Conservation (phyloP, 2,797 vertebrate species). For the Lindbergichthys nudifrons region DNA sequence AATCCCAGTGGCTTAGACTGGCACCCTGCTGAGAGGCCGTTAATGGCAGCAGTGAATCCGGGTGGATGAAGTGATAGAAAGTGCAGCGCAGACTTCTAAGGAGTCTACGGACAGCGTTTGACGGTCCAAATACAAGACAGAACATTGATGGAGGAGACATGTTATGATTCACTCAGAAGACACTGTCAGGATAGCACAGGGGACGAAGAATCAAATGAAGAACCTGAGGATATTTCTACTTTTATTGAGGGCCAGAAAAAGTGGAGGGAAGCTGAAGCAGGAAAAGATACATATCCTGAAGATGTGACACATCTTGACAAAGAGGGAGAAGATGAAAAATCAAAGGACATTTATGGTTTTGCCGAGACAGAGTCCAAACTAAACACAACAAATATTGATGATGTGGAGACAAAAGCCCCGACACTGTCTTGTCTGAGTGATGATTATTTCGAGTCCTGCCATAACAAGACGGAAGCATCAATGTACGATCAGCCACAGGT, state of each 20-base stretch:
- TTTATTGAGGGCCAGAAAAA: slow-evolving; percentile 24
- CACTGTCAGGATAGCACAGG: slow-evolving; percentile 1
- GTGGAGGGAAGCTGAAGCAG: not conserved
- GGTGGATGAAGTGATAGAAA: slow-evolving; percentile 47
- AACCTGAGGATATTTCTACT: slow-evolving; percentile 18
- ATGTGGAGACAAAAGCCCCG: not conserved
- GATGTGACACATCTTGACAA: slow-evolving; percentile 4
- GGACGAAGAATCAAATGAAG: slow-evolving; percentile 20
- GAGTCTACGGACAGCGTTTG: slow-evolving; percentile 28
- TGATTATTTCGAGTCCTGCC: slow-evolving; percentile 18
- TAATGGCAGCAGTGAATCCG: slow-evolving; percentile 52
- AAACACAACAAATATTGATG: not conserved
- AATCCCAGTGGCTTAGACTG: slow-evolving; percentile 74
- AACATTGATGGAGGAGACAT: slow-evolving; percentile 41
- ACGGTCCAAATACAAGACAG: slow-evolving; percentile 30
- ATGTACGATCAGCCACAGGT: slow-evolving; percentile 12
- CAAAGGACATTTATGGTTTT: slow-evolving; percentile 12
- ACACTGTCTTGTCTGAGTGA: not conserved
- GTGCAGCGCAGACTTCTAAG: slow-evolving; percentile 21
- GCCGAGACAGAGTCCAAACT: slow-evolving; percentile 20
- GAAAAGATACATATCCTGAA: slow-evolving; percentile 13
- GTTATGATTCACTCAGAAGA: slow-evolving; percentile 24
- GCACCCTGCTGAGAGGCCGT: slow-evolving; percentile 61
- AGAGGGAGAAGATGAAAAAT: slow-evolving; percentile 8
- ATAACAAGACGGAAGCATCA: slow-evolving; percentile 7